Evolutionary conservation across 1,140 invertebrate species (phyloP), one percentile per base, ranked within the genome.

Genomic region (Phymastichus coffea): DNA sequence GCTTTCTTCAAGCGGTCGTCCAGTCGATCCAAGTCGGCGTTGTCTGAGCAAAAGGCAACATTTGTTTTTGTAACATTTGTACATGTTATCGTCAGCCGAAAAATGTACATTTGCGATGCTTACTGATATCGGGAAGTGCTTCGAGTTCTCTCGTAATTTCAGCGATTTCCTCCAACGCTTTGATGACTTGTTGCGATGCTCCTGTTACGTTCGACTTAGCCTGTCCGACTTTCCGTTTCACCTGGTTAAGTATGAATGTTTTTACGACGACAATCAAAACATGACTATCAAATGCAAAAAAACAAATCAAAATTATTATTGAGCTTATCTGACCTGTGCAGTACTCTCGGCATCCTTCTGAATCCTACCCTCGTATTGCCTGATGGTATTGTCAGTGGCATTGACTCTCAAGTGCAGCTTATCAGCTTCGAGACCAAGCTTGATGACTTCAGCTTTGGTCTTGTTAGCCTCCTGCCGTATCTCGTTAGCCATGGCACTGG

Each of bases 181-280:
- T 89, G 8, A 86, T 80, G 0, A 96, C 92, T 80, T 91, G 89
- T 58, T 88, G 85, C 33, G 87, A 85, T 0, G 92, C 91, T 63
- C 90, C 84, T 41, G 83, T 77, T 0, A 93, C 90, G 61, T 89
- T 88, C n/a, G 85, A 90, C 72, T 93, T 92, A 1, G 94, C 93
- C 81, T 93, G 86, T 30, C 92, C 92, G 14, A 95, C 93, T 85
- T 92, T 82, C 63, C 84, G 80, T 63, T 87, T 81, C 4, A 87
- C 86, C 82, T 87, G 66, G 61, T 70, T 58, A 59, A 61, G 63
- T 63, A 19, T 49, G 12, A 57, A 48, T 38, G n/a, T n/a, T n/a
- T n/a, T n/a, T n/a, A n/a, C n/a, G n/a, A n/a, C n/a, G n/a, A n/a
- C n/a, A n/a, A n/a, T n/a, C n/a, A n/a, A n/a, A n/a, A n/a, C n/a